Evolutionary conservation across 2,113 vertebrate species (phyloP).

Genomic region (Tachycineta bicolor): DNA sequence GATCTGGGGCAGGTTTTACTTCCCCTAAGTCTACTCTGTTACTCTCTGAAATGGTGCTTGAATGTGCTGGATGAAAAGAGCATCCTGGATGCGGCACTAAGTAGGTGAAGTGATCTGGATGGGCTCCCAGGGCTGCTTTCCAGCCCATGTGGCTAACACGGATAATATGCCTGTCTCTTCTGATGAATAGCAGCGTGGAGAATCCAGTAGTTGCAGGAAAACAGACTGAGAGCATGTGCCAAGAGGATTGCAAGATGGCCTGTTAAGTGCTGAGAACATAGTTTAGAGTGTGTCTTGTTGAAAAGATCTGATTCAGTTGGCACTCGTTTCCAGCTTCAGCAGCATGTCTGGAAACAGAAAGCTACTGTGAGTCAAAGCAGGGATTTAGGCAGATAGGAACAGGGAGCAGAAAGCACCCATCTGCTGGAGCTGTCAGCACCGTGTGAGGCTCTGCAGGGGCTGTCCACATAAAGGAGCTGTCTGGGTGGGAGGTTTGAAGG

Average conservation of each 20-base stretch:
- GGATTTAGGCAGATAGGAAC: background rate
- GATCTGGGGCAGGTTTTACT: background rate
- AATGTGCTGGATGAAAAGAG: background rate
- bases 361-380: slow-evolving; percentile 17
- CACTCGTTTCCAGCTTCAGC: slow-evolving; percentile 15
- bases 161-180: background rate
- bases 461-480: background rate
- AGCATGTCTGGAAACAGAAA: slow-evolving; percentile 46
- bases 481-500: background rate
- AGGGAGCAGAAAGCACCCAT: background rate
- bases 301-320: slow-evolving; percentile 10
- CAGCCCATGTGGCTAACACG: background rate
- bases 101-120: background rate
- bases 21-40: background rate
- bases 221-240: background rate
- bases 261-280: background rate
- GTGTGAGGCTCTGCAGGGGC: background rate
- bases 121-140: background rate
- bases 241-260: slow-evolving; percentile 22
- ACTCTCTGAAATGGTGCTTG: background rate
- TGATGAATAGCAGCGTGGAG: background rate
- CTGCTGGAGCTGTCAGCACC: slow-evolving; percentile 7
- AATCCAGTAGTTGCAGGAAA: background rate
- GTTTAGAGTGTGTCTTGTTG: background rate
- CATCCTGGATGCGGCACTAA: background rate